phyloP scores from a whole-genome alignment of 2,797 vertebrate genomes.

The Eulemur coronatus region DNA sequence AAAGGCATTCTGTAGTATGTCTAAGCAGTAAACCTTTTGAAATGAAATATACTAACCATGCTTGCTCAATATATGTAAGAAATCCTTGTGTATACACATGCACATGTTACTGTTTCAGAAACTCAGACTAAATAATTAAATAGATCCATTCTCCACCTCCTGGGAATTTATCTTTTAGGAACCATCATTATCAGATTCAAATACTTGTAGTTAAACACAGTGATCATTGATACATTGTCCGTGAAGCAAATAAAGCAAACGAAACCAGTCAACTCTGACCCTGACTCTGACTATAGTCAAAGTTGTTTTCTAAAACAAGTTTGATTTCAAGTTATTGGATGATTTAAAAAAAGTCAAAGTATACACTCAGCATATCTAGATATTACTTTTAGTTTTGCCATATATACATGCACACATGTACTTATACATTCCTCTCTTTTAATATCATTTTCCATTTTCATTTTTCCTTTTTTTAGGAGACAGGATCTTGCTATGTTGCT shows the following conservation, averaged over 20 bases:
- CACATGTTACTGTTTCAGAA: slow-evolving; percentile 31
- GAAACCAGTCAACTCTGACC: not conserved
- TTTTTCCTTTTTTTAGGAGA: not conserved
- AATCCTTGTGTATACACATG: not conserved
- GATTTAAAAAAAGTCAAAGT: not conserved
- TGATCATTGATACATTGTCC: not conserved
- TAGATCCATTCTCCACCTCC: not conserved
- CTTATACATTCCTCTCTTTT: not conserved
- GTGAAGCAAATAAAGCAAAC: not conserved
- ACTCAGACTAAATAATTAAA: slow-evolving; percentile 22
- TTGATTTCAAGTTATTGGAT: not conserved
- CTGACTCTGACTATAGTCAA: not conserved
- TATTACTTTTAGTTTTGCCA: not conserved
- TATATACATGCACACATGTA: not conserved
- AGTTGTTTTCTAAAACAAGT: slow-evolving; percentile 22
- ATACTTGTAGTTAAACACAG: not conserved
- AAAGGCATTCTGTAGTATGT: slow-evolving; percentile 11
- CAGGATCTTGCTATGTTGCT: not conserved
- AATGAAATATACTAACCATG: slow-evolving; percentile 49
- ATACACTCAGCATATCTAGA: not conserved
- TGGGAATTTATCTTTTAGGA: not conserved
- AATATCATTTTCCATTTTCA: not conserved
- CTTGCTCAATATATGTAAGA: slow-evolving; percentile 49
- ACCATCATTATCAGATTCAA: not conserved
- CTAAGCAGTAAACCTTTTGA: slow-evolving; percentile 57